Evolutionary conservation across 30 jellyfish, hydroid and myxozoan species (phyloP).

Genomic region (Turritopsis dohrnii): DNA sequence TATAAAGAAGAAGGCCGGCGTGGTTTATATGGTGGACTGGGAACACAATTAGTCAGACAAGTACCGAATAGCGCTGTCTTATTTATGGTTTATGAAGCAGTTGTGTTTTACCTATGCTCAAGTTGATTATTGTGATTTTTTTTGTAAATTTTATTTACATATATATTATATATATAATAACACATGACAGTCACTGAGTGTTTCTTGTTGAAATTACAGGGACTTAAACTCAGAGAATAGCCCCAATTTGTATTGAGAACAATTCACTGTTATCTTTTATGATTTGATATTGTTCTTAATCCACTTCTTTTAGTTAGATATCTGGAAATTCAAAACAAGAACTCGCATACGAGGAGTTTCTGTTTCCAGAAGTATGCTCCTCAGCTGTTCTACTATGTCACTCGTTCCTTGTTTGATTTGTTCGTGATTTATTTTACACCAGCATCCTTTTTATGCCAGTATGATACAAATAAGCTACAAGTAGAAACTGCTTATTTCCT

Average conservation of each 20-base stretch:
- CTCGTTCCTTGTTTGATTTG: no score
- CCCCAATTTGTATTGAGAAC: not conserved
- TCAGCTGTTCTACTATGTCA: no score
- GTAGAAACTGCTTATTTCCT: no score
- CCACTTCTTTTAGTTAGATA: no score
- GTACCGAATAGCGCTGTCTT: slow-evolving; percentile 88
- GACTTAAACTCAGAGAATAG: no score
- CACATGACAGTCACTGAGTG: not conserved
- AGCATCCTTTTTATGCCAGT: no score
- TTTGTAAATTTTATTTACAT: not conserved
- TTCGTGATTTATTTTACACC: no score
- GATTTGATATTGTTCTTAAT: no score
- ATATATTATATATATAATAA: not conserved
- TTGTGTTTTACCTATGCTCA: slow-evolving; percentile 17
- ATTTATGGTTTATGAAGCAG: slow-evolving; percentile 89
- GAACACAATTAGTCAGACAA: slow-evolving; percentile 83
- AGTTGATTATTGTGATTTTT: not conserved
- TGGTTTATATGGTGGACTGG: slow-evolving; percentile 88
- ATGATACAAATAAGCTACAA: no score
- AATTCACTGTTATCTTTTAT: not conserved
- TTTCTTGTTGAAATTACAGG: not conserved
- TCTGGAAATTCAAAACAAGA: no score
- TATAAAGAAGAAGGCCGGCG: slow-evolving; percentile 87
- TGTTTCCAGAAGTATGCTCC: no score
- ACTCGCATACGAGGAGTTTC: no score